Conservation (phyloP, 1,140 invertebrate genomes). For the Argopecten irradians region DNA sequence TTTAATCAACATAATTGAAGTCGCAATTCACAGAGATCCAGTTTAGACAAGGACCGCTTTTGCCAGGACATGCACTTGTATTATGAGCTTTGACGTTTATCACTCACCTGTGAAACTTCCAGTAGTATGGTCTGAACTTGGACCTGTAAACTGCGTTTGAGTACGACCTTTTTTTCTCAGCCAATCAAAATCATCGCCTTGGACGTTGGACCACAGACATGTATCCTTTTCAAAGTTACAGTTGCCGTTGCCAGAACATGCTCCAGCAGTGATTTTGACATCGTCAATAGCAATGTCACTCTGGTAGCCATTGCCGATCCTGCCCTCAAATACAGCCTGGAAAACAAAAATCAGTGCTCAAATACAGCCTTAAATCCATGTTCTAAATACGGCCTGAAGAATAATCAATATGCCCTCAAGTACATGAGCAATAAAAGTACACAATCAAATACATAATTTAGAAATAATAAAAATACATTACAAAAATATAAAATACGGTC, state of each 20-base stretch:
- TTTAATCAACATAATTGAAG: not conserved
- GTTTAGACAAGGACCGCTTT: not conserved
- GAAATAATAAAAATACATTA: too few relatives aligned
- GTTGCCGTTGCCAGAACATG: slow-evolving; percentile 54
- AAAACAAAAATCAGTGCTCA: slow-evolving; percentile 28
- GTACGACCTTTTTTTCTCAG: slow-evolving; percentile 57
- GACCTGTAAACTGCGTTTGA: slow-evolving; percentile 81
- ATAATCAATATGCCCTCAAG: too few relatives aligned
- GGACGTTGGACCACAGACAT: slow-evolving; percentile 63
- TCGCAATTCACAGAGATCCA: not conserved
- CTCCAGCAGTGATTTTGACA: slow-evolving; percentile 81
- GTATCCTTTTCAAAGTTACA: slow-evolving; percentile 64
- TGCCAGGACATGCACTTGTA: not conserved
- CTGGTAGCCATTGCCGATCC: slow-evolving; percentile 82
- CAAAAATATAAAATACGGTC: too few relatives aligned
- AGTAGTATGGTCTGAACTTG: slow-evolving; percentile 84
- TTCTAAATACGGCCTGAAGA: too few relatives aligned
- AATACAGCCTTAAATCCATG: not conserved
- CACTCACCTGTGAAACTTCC: slow-evolving; percentile 55
- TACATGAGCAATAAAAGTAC: too few relatives aligned
- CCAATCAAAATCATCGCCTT: slow-evolving; percentile 70
- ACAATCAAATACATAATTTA: too few relatives aligned
- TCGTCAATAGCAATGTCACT: slow-evolving; percentile 88
- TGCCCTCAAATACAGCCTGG: slow-evolving; percentile 82
- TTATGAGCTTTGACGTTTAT: not conserved